Evolutionary conservation across 2,888 invertebrate species (phyloP), one percentile per base, ranked within the genome.

Genomic region (Scaeva pyrastri): DNA sequence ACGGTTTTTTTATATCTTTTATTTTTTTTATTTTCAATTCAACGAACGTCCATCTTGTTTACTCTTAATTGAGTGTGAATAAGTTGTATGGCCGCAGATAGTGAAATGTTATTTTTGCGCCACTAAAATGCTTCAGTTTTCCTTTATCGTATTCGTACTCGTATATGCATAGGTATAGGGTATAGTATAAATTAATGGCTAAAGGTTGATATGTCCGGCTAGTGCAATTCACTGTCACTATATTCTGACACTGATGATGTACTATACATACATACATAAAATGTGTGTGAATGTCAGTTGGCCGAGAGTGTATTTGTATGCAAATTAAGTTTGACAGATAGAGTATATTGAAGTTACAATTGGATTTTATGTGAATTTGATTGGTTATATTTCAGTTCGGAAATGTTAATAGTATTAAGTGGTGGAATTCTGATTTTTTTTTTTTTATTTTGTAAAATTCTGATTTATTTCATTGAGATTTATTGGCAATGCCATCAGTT

Each of bases 31-130:
- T 41, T 66, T n/a, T n/a, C n/a, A 7, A 12, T 52, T 39, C 50
- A 68, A n/a, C 58, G 31, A 68, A n/a, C 58, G 31, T 79, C 64
- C 79, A 81, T 85, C 80, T 85, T 70, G 85, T 77, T 81, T 80
- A 73, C 73, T 85, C 86, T 82, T 86, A 86, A 86, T 82, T 86
- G 86, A 78, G 78, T 86, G 86, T 86, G 78, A 86, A 82, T 86
- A 74, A 71, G 77, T 78, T 77, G 77, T 81, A 70, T 31, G 73
- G 5, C 12, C 1, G 5, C 7, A 16, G 6, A 48, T 45, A 74
- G 77, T 85, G 85, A 73, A 81, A 71, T 70, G 68, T 62, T 76
- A 72, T 76, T 75, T 45, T 62, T 26, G 21, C 23, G n/a, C 43
- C 62, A 16, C 12, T 74, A 52, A 14, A 41, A 66, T 41, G 43